Percentiles rank a stretch among this genome's conserved stretches.
phyloP scores from a whole-genome alignment of 2,113 vertebrate species.

The Gavialis gangeticus region DNA sequence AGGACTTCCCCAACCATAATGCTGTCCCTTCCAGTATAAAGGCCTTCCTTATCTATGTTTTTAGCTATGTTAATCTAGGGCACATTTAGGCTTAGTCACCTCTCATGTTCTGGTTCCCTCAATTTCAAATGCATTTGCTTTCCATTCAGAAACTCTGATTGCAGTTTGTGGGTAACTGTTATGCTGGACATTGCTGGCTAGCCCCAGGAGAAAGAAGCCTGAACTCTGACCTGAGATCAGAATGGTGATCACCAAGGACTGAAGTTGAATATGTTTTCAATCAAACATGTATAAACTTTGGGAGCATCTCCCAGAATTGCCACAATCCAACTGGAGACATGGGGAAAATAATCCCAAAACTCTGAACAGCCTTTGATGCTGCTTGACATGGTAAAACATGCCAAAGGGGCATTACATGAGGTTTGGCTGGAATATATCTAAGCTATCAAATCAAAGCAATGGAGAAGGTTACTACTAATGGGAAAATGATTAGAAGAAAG shows the following conservation, averaged over 20 bases:
- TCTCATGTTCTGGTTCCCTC: accelerated
- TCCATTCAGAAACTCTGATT: not conserved
- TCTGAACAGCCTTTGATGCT: not conserved
- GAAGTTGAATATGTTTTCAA: not conserved
- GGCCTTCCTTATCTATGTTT: accelerated
- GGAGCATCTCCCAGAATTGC: not conserved
- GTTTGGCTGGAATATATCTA: not conserved
- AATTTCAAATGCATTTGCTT: not conserved
- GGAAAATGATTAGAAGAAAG: not conserved
- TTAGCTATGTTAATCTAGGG: not conserved
- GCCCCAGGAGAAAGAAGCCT: not conserved
- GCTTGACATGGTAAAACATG: accelerated
- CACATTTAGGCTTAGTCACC: not conserved
- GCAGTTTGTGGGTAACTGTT: not conserved
- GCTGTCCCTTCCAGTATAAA: not conserved
- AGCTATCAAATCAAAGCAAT: not conserved
- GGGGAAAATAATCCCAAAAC: not conserved
- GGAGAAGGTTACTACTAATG: not conserved
- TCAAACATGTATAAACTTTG: not conserved
- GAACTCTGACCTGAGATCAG: not conserved
- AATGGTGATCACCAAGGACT: not conserved
- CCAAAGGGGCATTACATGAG: not conserved
- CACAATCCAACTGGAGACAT: not conserved
- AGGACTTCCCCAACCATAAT: not conserved
- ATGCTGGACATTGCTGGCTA: not conserved